phyloP scores from a whole-genome alignment of 2,797 vertebrate genomes.

The Vireo griseus region DNA sequence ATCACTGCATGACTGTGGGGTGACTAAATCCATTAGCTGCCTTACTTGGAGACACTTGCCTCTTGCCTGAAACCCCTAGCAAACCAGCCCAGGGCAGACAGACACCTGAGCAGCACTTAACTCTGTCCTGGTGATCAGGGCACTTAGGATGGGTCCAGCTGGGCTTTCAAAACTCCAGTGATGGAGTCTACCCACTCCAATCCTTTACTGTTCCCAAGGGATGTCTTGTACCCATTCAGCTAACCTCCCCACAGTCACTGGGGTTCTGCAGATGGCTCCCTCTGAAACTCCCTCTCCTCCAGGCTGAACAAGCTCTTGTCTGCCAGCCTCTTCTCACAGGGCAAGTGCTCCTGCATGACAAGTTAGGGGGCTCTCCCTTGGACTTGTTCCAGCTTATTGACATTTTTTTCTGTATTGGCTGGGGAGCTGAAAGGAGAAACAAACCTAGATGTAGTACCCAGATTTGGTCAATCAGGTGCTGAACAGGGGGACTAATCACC shows the following conservation, averaged over 20 bases:
- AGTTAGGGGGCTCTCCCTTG: not conserved
- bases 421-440: not conserved
- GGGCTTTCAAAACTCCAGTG: not conserved
- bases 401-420: not conserved
- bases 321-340: not conserved
- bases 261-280: not conserved
- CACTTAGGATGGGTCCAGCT: not conserved
- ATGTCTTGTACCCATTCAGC: not conserved
- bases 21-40: not conserved
- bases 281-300: not conserved
- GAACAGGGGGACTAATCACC: not conserved
- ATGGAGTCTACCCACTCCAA: not conserved
- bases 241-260: not conserved
- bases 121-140: not conserved
- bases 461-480: not conserved
- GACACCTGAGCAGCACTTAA: not conserved
- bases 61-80: not conserved
- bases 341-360: rapidly evolving
- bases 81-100: not conserved
- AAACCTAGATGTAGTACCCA: not conserved
- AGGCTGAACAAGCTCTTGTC: no score
- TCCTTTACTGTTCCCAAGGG: not conserved
- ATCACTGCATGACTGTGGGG: not conserved
- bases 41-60: not conserved
- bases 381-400: not conserved